Evolutionary conservation across 2,888 invertebrate species (phyloP).

Genomic region (Sipha maydis): DNA sequence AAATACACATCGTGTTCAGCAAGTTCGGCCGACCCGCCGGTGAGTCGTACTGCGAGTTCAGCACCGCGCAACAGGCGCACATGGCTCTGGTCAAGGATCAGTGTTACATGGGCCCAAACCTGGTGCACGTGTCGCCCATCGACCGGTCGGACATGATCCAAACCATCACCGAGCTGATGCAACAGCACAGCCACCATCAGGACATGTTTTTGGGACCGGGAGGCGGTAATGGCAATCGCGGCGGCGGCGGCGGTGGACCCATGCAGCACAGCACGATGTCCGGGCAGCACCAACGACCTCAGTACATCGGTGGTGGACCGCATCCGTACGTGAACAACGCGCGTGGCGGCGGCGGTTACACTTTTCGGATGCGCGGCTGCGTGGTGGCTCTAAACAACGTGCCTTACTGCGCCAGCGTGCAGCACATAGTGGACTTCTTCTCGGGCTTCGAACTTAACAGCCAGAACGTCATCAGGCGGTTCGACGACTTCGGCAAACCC

Average conservation of each 20-base stretch:
- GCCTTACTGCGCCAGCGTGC: conserved; percentile 85
- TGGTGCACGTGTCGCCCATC: too few species aligned
- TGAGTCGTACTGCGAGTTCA: too few species aligned
- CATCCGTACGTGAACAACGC: conserved; percentile 51
- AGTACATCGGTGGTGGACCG: neutral
- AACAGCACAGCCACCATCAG: conserved; percentile 41
- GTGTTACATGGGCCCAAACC: too few species aligned
- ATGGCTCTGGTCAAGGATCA: too few species aligned
- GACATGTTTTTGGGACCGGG: conserved; percentile 37
- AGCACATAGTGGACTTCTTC: too few species aligned
- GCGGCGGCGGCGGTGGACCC: neutral
- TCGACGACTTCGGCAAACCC: too few species aligned
- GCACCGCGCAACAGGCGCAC: too few species aligned
- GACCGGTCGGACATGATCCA: conserved; percentile 81
- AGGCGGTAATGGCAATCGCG: neutral
- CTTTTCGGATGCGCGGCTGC: conserved; percentile 69
- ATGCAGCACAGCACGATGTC: neutral
- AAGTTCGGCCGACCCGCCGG: too few species aligned
- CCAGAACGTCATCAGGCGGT: too few species aligned
- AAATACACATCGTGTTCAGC: too few species aligned
- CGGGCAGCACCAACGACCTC: neutral
- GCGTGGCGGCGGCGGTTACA: conserved; percentile 65
- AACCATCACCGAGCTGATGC: conserved; percentile 76
- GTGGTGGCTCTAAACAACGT: conserved; percentile 89
- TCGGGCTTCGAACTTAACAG: too few species aligned